These are phyloP conservation scores for Motacilla tschutschensis DNA, from an alignment of 2,113 vertebrate genomes.

Conservation along the genomic window DNA sequence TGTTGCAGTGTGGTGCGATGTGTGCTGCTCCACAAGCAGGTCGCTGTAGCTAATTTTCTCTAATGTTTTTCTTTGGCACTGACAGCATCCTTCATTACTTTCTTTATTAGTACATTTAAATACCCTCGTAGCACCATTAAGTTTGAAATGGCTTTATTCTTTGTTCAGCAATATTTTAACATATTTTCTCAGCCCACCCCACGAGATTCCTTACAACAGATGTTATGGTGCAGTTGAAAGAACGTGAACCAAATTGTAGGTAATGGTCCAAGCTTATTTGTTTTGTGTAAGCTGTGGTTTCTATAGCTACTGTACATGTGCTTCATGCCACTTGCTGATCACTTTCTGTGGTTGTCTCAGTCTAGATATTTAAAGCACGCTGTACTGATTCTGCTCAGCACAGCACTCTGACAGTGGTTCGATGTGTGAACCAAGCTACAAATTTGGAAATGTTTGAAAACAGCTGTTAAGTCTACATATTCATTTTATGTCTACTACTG, in stretches of 20 bases:
- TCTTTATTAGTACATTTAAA: conserved; percentile 68
- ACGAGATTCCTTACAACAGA: conserved; percentile 48
- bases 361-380: conserved; percentile 34
- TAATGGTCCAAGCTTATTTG: conserved; percentile 63
- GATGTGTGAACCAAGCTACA: not conserved
- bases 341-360: conserved; percentile 34
- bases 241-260: conserved; percentile 52
- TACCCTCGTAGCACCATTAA: conserved; percentile 54
- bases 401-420: conserved; percentile 4
- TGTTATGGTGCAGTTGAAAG: conserved; percentile 32
- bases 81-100: conserved; percentile 61
- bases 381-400: conserved; percentile 2
- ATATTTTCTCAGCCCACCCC: conserved; percentile 37
- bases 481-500: not conserved
- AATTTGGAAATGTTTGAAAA: conserved; percentile 14
- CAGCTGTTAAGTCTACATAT: not conserved
- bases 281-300: conserved; percentile 49
- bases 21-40: not conserved
- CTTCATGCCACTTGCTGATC: conserved; percentile 40
- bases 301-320: conserved; percentile 55
- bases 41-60: conserved; percentile 31
- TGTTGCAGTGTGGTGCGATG: not conserved
- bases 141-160: conserved; percentile 55
- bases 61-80: conserved; percentile 30
- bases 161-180: conserved; percentile 52